These are phyloP conservation scores for Calidris pugnax DNA, from an alignment of 2,113 vertebrate genomes.

Conservation along the genomic window DNA sequence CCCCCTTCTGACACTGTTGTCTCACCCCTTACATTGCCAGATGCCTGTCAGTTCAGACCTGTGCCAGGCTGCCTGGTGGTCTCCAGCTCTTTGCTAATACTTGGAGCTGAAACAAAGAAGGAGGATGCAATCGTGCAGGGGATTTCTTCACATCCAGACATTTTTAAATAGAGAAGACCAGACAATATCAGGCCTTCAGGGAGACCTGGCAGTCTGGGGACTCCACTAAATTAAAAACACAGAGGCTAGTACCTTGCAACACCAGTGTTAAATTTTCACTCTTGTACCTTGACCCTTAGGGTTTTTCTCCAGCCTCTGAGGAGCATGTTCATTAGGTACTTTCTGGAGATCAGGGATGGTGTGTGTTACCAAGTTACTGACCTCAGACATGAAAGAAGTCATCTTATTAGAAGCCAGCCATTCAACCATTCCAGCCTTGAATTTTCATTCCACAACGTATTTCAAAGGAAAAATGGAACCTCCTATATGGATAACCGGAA, in stretches of 20 bases:
- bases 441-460: neutral
- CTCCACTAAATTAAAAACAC: neutral
- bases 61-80: neutral
- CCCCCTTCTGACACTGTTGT: neutral
- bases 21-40: neutral
- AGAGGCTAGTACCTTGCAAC: neutral
- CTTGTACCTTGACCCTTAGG: neutral
- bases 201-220: neutral
- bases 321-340: neutral
- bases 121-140: neutral
- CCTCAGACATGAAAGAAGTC: neutral
- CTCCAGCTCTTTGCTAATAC: neutral
- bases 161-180: neutral
- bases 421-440: conserved; percentile 12
- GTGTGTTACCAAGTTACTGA: neutral
- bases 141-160: neutral
- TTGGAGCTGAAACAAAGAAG: neutral
- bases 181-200: neutral
- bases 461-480: neutral
- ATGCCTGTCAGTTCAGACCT: neutral
- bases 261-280: neutral
- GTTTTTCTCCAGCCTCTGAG: neutral
- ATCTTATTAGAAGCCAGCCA: neutral
- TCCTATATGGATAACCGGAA: neutral
- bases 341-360: neutral